phyloP scores from a whole-genome alignment of 2,113 vertebrate genomes.

The Narcine bancroftii region DNA sequence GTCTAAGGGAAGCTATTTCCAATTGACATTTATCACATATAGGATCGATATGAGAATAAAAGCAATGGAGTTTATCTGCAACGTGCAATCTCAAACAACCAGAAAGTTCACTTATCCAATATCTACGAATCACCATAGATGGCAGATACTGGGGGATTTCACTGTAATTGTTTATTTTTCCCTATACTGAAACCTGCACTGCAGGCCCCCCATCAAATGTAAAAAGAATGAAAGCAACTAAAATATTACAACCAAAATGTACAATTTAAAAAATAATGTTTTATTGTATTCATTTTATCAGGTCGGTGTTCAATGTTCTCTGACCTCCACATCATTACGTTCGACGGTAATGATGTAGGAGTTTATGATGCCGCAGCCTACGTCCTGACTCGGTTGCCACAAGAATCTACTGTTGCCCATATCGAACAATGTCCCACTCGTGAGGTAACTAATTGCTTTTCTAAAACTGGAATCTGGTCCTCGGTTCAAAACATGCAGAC shows the following conservation, averaged over 20 bases:
- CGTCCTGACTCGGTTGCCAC: slow-evolving; percentile 78
- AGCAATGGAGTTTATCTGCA: too few relatives aligned
- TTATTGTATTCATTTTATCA: slow-evolving; percentile 43
- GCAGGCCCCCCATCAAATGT: background rate
- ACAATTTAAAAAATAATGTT: background rate
- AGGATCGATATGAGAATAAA: too few relatives aligned
- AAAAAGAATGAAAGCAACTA: background rate
- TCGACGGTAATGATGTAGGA: slow-evolving; percentile 91
- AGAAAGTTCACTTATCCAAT: too few relatives aligned
- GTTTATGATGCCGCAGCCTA: slow-evolving; percentile 88
- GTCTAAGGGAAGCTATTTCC: too few relatives aligned
- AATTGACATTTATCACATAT: too few relatives aligned
- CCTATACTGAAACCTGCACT: background rate
- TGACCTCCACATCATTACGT: slow-evolving; percentile 87
- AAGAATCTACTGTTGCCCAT: slow-evolving; percentile 79
- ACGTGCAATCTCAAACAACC: too few relatives aligned
- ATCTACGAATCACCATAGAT: too few relatives aligned
- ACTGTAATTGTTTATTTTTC: too few relatives aligned
- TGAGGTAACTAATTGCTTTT: slow-evolving; percentile 61
- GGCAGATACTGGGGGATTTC: too few relatives aligned
- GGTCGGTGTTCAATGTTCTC: slow-evolving; percentile 91
- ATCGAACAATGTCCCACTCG: slow-evolving; percentile 86
- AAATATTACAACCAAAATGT: background rate
- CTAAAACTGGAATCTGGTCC: background rate
- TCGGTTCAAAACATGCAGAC: too few relatives aligned